Percentiles rank a stretch among this genome's conserved stretches.
Conservation (phyloP, 2,888 invertebrate species). For the Tenthredo amoena region DNA sequence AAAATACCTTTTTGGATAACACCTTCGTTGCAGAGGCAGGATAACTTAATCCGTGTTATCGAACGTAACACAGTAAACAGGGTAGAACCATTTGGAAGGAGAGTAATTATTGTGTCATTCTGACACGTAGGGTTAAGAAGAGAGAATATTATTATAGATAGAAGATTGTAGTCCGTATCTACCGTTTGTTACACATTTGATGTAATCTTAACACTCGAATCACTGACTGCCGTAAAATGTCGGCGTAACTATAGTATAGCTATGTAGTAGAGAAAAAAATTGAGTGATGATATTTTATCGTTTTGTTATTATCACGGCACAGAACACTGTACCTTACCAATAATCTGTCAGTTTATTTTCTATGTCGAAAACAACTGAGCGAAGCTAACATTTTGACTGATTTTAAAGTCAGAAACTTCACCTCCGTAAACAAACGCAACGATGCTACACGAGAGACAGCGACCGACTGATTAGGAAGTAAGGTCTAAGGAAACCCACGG, state of each 20-base stretch:
- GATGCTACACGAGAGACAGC: constrained; percentile 37
- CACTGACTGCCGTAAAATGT: neutral
- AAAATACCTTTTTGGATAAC: neutral
- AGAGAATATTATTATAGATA: neutral
- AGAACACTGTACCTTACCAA: neutral
- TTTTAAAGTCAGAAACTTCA: constrained; percentile 26
- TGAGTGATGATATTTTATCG: neutral
- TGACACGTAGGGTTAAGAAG: neutral
- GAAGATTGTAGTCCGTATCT: neutral
- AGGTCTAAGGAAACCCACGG: neutral
- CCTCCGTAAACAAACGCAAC: neutral
- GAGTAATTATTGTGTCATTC: neutral
- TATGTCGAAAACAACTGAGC: neutral
- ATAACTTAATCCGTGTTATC: constrained; percentile 12
- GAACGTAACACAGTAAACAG: neutral
- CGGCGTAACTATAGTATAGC: neutral
- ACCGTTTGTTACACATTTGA: neutral
- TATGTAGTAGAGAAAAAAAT: neutral
- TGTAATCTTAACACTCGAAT: neutral
- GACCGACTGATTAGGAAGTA: constrained; percentile 28
- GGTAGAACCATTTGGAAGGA: neutral
- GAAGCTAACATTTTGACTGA: constrained; percentile 5
- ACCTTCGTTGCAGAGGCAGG: neutral
- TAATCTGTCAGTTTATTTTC: neutral
- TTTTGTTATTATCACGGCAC: neutral